Evolutionary conservation across 2,797 vertebrate species (phyloP).

Genomic region (Epinephelus coioides): DNA sequence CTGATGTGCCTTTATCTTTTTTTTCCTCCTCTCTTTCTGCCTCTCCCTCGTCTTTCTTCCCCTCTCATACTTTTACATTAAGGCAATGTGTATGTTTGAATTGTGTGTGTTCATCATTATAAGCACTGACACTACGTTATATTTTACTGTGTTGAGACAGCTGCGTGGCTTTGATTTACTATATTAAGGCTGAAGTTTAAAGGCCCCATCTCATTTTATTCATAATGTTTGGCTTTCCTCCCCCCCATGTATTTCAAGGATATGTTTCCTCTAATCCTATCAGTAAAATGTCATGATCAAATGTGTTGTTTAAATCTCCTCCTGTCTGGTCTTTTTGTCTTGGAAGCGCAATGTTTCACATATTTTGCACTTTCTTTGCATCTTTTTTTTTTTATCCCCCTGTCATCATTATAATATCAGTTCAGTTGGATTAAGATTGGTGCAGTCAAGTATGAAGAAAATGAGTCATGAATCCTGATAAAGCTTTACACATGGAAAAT

Average conservation of each 20-base stretch:
- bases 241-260: constrained; percentile 23
- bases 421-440: constrained; percentile 1
- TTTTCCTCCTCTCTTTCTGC: constrained; percentile 26
- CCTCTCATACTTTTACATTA: constrained; percentile 33
- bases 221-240: constrained; percentile 40
- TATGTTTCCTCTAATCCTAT: constrained; percentile 31
- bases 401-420: constrained; percentile 10
- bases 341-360: background rate
- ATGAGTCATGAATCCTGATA: background rate
- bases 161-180: constrained; percentile 49
- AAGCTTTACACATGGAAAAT: background rate
- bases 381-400: background rate
- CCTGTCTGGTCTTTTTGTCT: constrained; percentile 21
- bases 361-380: background rate
- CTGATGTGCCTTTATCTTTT: constrained; percentile 66
- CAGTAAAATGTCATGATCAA: constrained; percentile 38
- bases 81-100: constrained; percentile 36
- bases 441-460: constrained; percentile 12
- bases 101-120: constrained; percentile 46
- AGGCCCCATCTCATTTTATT: constrained; percentile 49
- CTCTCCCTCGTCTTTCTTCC: constrained; percentile 14
- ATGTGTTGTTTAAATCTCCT: constrained; percentile 20
- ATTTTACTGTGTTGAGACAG: constrained; percentile 40
- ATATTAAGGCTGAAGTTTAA: constrained; percentile 40
- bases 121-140: constrained; percentile 51